phyloP scores from a whole-genome alignment of 2,888 invertebrate species.

The Prosopocoilus inquinatus region DNA sequence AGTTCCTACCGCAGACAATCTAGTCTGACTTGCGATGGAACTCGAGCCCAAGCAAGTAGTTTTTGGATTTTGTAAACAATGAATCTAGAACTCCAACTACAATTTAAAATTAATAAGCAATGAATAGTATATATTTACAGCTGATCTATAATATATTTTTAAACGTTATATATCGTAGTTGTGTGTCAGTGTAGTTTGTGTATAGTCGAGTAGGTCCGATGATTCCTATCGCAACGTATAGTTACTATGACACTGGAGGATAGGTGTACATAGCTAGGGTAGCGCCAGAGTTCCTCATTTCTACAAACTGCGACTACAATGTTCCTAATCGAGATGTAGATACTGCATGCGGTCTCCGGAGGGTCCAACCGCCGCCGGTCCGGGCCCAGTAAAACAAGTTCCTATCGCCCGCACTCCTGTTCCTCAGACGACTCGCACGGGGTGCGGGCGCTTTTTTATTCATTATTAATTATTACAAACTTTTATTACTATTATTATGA shows the following conservation, averaged over 20 bases:
- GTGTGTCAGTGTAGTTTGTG: constrained; percentile 44
- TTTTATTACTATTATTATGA: constrained; percentile 50
- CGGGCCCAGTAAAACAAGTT: constrained; percentile 55
- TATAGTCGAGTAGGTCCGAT: constrained; percentile 48
- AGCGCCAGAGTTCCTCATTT: constrained; percentile 49
- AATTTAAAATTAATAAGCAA: constrained; percentile 31
- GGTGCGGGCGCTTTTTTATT: constrained; percentile 51
- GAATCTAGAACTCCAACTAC: constrained; percentile 28
- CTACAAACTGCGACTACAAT: constrained; percentile 50
- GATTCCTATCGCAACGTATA: constrained; percentile 55
- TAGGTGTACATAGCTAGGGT: constrained; percentile 35
- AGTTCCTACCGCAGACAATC: constrained; percentile 32
- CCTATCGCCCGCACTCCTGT: constrained; percentile 50
- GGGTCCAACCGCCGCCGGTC: constrained; percentile 51
- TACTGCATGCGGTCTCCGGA: constrained; percentile 50
- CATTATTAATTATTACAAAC: constrained; percentile 50
- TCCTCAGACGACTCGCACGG: constrained; percentile 47
- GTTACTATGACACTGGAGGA: constrained; percentile 46
- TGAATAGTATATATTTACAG: constrained; percentile 46
- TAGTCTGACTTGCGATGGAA: constrained; percentile 28
- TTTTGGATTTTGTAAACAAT: constrained; percentile 25
- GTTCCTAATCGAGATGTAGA: constrained; percentile 52
- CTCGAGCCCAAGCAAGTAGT: constrained; percentile 26
- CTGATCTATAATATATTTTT: constrained; percentile 48
- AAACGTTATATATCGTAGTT: constrained; percentile 44